Evolutionary conservation across 2,888 invertebrate genomes (phyloP), one percentile per base, ranked within the genome.

Genomic region (Physocephala rufipes): DNA sequence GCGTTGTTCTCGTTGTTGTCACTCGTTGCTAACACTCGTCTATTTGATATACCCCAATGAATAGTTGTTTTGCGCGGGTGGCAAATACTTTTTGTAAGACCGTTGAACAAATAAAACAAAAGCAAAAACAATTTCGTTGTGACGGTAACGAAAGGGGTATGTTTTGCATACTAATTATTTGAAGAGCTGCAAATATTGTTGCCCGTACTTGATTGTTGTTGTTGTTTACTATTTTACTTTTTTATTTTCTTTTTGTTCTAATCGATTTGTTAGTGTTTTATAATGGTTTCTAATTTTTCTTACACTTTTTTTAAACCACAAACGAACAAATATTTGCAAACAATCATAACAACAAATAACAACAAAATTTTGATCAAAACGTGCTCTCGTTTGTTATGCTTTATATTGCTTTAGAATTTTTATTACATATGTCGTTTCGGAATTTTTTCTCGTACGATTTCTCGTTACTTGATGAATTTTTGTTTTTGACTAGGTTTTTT

Each of bases 121-220:
- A 36, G 9, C n/a, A 36, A 36, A 36, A 36, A 36, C 36, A 36
- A 36, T 7, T 36, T 59, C 45, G 67, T 49, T 24, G 26, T 62
- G 28, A 28, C 47, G 59, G 43, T 58, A 49, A 68, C 19, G 62
- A 61, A n/a, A 36, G 51, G 61, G 30, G 43, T 62, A 68, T 49
- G 68, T 15, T 62, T 62, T 61, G 68, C 68, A 68, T 68, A 68
- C 68, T 62, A 68, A 68, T 61, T 51, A 13, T 49, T n/a, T 51
- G 2, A 36, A 36, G 36, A 9, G 5, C 36, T 36, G 36, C 36
- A 7, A 36, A 36, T 36, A n/a, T n/a, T n/a, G n/a, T n/a, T n/a
- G 36, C 5, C 36, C 9, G 36, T 36, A 36, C 36, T 36, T 36
- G 36, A 7, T 36, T 36, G 36, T 36, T 67, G 43, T 43, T 55